Conservation (phyloP, 2,797 vertebrate genomes). For the Ibycter americanus region DNA sequence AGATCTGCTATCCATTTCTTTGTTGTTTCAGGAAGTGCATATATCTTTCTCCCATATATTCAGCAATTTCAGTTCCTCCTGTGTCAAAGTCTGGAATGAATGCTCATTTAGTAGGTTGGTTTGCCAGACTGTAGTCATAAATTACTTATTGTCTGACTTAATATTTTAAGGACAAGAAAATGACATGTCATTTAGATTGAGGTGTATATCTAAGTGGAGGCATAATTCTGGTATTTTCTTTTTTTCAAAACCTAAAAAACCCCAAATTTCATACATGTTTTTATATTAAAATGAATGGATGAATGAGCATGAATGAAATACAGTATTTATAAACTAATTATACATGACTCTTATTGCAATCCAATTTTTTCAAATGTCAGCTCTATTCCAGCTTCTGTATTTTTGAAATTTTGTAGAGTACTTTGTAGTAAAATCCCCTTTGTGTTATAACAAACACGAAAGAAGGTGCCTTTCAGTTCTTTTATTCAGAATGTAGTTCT, state of each 20-base stretch:
- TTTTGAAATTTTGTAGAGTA: not conserved
- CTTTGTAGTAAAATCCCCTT: not conserved
- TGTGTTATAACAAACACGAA: not conserved
- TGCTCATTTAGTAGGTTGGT: not conserved
- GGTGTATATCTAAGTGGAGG: not conserved
- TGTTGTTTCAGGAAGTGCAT: not conserved
- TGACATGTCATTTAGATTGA: not conserved
- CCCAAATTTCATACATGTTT: not conserved
- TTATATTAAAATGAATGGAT: not conserved
- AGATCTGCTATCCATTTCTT: not conserved
- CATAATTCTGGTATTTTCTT: not conserved
- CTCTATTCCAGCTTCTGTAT: not conserved
- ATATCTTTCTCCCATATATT: not conserved
- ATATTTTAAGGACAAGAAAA: not conserved
- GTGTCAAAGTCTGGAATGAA: not conserved
- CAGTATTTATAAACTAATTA: not conserved
- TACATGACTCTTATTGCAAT: not conserved
- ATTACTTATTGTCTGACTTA: not conserved
- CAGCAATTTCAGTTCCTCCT: not conserved
- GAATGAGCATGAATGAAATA: not conserved
- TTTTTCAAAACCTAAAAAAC: not conserved
- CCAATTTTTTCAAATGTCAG: not conserved
- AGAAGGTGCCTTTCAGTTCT: not conserved
- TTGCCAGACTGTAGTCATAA: not conserved
- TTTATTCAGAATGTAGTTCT: not conserved